Evolutionary conservation across 2,888 invertebrate species (phyloP).

Genomic region (Augiades crinisus): DNA sequence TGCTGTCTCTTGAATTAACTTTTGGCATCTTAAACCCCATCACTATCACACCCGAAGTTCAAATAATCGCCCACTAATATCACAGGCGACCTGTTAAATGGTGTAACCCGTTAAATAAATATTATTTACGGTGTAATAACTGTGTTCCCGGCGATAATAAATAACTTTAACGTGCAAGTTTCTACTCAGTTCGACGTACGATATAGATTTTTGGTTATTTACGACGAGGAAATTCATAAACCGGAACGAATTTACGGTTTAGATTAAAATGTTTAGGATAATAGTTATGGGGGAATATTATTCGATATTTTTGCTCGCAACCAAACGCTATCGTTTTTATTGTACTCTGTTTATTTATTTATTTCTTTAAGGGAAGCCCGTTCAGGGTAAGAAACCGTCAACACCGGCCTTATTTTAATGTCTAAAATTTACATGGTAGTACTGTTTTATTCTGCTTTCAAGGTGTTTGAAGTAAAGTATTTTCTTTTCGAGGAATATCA

Average conservation of each 20-base stretch:
- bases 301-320: too few relatives aligned
- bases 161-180: constrained; percentile 34
- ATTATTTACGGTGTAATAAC: constrained; percentile 45
- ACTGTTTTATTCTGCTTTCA: too few relatives aligned
- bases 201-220: constrained; percentile 32
- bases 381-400: too few relatives aligned
- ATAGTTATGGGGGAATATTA: background rate
- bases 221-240: constrained; percentile 24
- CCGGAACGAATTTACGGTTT: constrained; percentile 15
- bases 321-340: too few relatives aligned
- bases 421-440: too few relatives aligned
- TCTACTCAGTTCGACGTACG: constrained; percentile 25
- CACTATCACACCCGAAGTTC: constrained; percentile 9
- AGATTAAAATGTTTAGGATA: constrained; percentile 21
- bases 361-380: too few relatives aligned
- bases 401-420: too few relatives aligned
- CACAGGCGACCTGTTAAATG: constrained; percentile 36
- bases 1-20: too few relatives aligned
- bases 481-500: too few relatives aligned
- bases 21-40: too few relatives aligned
- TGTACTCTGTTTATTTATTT: too few relatives aligned
- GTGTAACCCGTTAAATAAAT: constrained; percentile 41
- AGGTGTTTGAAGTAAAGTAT: too few relatives aligned
- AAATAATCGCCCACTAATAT: constrained; percentile 16
- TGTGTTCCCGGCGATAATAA: constrained; percentile 39